phyloP scores from a whole-genome alignment of 2,797 vertebrate genomes.

The Triplophysa yarkandensis region DNA sequence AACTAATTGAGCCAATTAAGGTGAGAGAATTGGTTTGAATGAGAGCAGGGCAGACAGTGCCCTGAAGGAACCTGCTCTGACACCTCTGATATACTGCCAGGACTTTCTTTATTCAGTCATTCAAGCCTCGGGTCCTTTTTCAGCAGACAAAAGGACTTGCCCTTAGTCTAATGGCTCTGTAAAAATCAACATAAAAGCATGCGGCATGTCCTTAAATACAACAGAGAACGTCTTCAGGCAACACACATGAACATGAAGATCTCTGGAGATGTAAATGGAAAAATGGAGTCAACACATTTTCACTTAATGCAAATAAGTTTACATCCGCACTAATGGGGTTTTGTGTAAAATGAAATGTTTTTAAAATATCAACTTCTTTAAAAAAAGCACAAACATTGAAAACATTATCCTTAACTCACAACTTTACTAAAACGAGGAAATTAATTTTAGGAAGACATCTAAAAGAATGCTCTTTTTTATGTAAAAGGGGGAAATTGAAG shows the following conservation, averaged over 20 bases:
- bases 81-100: constrained; percentile 75
- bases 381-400: not conserved
- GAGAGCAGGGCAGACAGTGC: constrained; percentile 61
- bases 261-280: too few relatives aligned
- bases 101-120: constrained; percentile 67
- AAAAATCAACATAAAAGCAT: constrained; percentile 48
- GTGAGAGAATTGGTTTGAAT: constrained; percentile 68
- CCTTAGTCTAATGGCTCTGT: constrained; percentile 59
- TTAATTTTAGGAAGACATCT: too few relatives aligned
- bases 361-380: not conserved
- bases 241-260: not conserved
- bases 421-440: too few relatives aligned
- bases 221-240: constrained; percentile 33
- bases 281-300: not conserved
- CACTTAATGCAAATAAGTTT: not conserved
- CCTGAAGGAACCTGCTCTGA: constrained; percentile 71
- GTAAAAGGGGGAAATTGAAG: too few relatives aligned
- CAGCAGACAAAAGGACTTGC: constrained; percentile 74
- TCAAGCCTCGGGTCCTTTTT: constrained; percentile 70
- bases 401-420: not conserved
- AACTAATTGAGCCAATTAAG: constrained; percentile 82
- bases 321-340: not conserved
- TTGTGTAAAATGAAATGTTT: not conserved
- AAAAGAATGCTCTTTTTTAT: too few relatives aligned
- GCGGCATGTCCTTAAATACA: constrained; percentile 39